Evolutionary conservation across 2,888 invertebrate genomes (phyloP), one percentile per base, ranked within the genome.

Genomic region (Operophtera brumata): DNA sequence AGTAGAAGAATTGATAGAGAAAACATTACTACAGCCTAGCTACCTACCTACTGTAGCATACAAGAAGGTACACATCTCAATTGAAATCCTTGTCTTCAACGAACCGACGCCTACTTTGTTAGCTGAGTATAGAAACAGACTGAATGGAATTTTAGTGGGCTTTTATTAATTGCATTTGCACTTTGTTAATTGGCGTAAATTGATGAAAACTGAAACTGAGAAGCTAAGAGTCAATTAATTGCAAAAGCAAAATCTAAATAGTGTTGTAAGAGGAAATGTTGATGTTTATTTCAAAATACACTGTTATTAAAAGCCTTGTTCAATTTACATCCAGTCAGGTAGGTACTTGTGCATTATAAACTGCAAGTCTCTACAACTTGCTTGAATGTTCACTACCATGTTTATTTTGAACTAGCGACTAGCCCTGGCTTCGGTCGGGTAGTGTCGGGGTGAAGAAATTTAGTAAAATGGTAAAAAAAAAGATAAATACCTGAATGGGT

Each of bases 81-180:
- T 48, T 43, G 25, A n/a, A 50, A 25, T 39, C 32, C 34, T 34
- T 12, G 50, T 32, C 11, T 28, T 37, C 20, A 36, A 34, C 26
- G 14, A 45, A 28, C 14, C 20, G 26, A 28, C 41, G 32, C 30
- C 35, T 39, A 28, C 25, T 36, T 45, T 28, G 43, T 39, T 48
- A 35, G 35, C 48, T 36, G 28, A 28, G 51, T 50, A 46, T 47
- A 54, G 51, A 57, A 55, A 55, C 55, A 49, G 36, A 26, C 45
- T 47, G 50, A 48, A 54, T 49, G 32, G 42, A 41, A 36, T 54
- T 54, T 60, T 57, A 65, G 50, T 56, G 50, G 34, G 48, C 34
- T 44, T 57, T 49, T 57, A 65, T 64, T 65, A 65, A 68, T 65
- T 62, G 44, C 55, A 59, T 66, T 68, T 47, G 55, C 57, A 52